phyloP scores from a whole-genome alignment of 2,888 invertebrate species.

The Ophion ellenae region DNA sequence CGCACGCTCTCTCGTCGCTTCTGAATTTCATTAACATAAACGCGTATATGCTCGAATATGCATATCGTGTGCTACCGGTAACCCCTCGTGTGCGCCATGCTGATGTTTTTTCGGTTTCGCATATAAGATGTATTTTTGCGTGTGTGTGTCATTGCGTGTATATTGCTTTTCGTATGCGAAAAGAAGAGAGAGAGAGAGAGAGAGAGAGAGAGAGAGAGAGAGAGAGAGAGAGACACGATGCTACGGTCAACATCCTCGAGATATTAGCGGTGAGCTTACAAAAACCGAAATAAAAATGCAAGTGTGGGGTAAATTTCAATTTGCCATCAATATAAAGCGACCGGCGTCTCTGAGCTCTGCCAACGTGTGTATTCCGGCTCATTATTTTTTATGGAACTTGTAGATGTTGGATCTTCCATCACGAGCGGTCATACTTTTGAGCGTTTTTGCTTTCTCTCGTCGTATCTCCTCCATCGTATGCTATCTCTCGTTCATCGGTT shows the following conservation, averaged over 20 bases:
- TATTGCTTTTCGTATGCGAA: slow-evolving; percentile 14
- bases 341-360: neutral
- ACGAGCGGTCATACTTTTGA: neutral
- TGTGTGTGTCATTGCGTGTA: slow-evolving; percentile 19
- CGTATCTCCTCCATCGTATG: neutral
- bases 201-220: no score
- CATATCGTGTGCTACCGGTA: slow-evolving; percentile 66
- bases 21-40: slow-evolving; percentile 77
- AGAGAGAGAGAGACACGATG: slow-evolving; percentile 2
- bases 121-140: neutral
- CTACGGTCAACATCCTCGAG: slow-evolving; percentile 56
- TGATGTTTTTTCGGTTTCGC: slow-evolving; percentile 51
- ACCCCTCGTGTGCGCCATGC: slow-evolving; percentile 58
- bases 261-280: slow-evolving; percentile 31
- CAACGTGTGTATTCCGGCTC: neutral
- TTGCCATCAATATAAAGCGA: neutral
- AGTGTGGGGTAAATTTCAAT: neutral
- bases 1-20: slow-evolving; percentile 69
- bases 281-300: neutral
- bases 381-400: neutral
- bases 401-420: neutral
- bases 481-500: neutral
- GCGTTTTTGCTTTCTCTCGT: neutral
- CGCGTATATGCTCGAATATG: slow-evolving; percentile 67
- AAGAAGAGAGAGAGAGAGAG: slow-evolving; percentile 5